Conservation (phyloP, 2,888 invertebrate genomes). For the Nyleta sp. region DNA sequence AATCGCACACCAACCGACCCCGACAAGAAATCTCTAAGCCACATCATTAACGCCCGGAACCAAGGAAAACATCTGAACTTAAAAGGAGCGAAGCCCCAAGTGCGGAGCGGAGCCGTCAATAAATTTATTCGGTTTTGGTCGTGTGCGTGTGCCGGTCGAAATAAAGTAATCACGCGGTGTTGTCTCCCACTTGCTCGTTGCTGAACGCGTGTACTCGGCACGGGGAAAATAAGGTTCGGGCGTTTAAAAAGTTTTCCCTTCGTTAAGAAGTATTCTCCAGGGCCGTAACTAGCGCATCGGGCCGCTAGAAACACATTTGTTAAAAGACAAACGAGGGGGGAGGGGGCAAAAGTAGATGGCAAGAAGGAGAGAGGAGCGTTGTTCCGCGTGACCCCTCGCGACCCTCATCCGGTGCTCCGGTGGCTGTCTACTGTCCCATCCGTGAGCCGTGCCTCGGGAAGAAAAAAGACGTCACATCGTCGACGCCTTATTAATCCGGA, state of each 20-base stretch:
- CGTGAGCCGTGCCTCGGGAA: slow-evolving; percentile 67
- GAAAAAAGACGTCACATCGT: slow-evolving; percentile 81
- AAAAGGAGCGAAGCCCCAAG: slow-evolving; percentile 26
- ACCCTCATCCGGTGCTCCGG: slow-evolving; percentile 76
- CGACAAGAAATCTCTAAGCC: slow-evolving; percentile 1
- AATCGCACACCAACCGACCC: not conserved
- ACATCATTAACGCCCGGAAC: slow-evolving; percentile 40
- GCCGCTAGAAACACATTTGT: slow-evolving; percentile 79
- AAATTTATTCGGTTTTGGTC: slow-evolving; percentile 30
- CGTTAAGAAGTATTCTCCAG: slow-evolving; percentile 77
- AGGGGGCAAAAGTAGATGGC: slow-evolving; percentile 35
- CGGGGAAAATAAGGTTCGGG: slow-evolving; percentile 63
- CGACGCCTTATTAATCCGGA: slow-evolving; percentile 82
- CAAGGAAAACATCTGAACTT: slow-evolving; percentile 34
- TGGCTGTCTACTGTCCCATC: slow-evolving; percentile 76
- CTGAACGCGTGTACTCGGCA: slow-evolving; percentile 26
- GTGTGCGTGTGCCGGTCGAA: slow-evolving; percentile 51
- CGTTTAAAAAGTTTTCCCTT: slow-evolving; percentile 78
- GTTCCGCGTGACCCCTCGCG: slow-evolving; percentile 70
- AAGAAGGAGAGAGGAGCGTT: slow-evolving; percentile 26
- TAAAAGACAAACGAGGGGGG: slow-evolving; percentile 64
- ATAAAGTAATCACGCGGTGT: slow-evolving; percentile 72
- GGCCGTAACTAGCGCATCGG: slow-evolving; percentile 70
- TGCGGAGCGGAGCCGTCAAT: slow-evolving; percentile 37
- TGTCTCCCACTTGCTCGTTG: slow-evolving; percentile 25